Evolutionary conservation across 2,888 invertebrate species (phyloP), one percentile per base, ranked within the genome.

Genomic region (Hymenopus coronatus): DNA sequence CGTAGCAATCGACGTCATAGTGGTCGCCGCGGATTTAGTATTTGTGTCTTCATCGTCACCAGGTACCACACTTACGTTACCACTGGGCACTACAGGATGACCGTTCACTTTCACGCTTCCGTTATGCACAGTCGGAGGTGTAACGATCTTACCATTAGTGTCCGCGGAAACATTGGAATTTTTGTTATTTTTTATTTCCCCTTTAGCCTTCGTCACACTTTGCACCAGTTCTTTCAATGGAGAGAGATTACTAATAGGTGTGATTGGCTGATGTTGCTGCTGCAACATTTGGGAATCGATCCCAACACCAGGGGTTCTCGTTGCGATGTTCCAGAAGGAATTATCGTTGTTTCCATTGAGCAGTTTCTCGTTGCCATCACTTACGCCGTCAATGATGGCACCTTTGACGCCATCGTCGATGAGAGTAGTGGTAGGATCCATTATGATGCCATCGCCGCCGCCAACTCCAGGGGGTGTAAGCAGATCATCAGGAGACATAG

Each of bases 401-500:
- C 81, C 30, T 20, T 81, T 88, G 15, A 70, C 70, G 54, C 30
- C 30, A 15, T 84, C 84, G 46, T 81, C 54, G 12, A 70, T 70
- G 20, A 88, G 84, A 27, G 84, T 84, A 1, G 82, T 81, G 30
- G 88, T 30, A 25, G 88, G 54, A 84, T 88, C 88, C 20, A 82
- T 28, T 83, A 28, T 30, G 54, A 87, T 28, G 27, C 33, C 28
- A 28, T 46, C 30, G 7, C 28, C 28, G 25, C 84, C 88, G 70
- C 70, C 81, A 81, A 81, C 28, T 25, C 28, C 30, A 9, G 88
- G 33, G 40, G 54, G 84, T 14, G 85, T 82, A n/a, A 85, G 28
- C 28, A 40, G 86, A 54, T 89, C 88, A 20, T 89, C 90, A 28
- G 89, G 81, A n/a, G 89, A 87, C 30, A 88, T 85, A 33, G 86